Evolutionary conservation across 2,113 vertebrate species (phyloP), one percentile per base, ranked within the genome.

Genomic region (Nibea coibor): DNA sequence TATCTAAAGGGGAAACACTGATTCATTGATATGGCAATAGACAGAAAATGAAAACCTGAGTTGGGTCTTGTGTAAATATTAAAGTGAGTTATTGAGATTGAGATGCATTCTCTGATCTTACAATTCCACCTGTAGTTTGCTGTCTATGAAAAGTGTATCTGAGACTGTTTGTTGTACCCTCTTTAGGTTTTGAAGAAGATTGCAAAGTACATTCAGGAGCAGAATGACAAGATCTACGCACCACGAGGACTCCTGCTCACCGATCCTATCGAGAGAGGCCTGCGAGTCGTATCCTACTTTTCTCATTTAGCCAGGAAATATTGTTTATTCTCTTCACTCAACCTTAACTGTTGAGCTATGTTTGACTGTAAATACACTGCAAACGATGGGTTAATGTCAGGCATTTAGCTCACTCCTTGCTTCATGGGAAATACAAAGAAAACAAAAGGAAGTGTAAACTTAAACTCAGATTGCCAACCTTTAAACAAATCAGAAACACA

Each of bases 191-290:
- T 99, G 90, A 99, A 97, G 96, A 99, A 98, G 93, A 97, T 99
- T 78, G 96, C 98, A 14, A 97, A 96, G 72, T 99, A 96, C 79
- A 97, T 99, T 77, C 97, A 97, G 89, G 97, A 99, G 86, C 98
- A 99, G 93, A 99, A 99, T 0, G 97, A 99, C 93, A 99, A 99
- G 94, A 94, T 99, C 88, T 99, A 98, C 3, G 96, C 96, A 0
- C 98, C 97, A 0, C 95, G 97, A 79, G 98, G 97, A 10, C 94
- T 99, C 47, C 92, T 99, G 87, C 96, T 99, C 81, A 99, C 98
- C 0, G 97, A 99, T 81, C 98, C 98, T 0, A 96, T 99, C 75
- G 97, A 99, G 78, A 95, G 98, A 47, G 98, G 98, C 63, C 97
- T 99, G 94, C 94, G 98, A 68, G 98, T 99, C 0, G 96, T 99